A percentile compares a stretch with the other conserved stretches of the same genome.
These are phyloP conservation scores for Ctenopoma kingsleyae DNA, from an alignment of 2,797 vertebrate genomes.

Conservation along the genomic window DNA sequence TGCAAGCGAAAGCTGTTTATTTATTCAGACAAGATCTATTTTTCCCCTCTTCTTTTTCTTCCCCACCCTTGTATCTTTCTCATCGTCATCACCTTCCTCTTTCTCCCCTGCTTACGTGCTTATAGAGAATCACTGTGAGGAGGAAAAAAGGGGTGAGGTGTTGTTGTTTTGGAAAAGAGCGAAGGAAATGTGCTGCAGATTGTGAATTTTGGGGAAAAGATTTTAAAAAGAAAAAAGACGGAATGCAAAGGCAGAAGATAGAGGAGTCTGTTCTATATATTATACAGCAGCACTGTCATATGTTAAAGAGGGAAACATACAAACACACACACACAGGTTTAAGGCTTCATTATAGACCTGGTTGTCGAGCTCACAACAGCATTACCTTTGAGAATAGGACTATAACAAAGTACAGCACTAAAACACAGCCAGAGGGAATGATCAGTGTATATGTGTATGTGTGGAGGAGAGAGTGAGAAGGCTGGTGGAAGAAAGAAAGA, in stretches of 20 bases:
- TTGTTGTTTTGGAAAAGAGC: background rate
- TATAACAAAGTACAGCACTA: slow-evolving; percentile 67
- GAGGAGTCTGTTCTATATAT: slow-evolving; percentile 14
- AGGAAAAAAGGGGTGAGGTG: background rate
- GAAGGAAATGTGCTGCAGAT: slow-evolving; percentile 17
- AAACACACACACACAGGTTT: slow-evolving; percentile 30
- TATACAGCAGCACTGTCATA: slow-evolving; percentile 30
- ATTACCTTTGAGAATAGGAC: slow-evolving; percentile 66
- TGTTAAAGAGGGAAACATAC: slow-evolving; percentile 32
- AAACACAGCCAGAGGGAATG: slow-evolving; percentile 70
- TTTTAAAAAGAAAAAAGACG: background rate
- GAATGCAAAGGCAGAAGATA: slow-evolving; percentile 18
- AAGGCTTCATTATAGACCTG: slow-evolving; percentile 51
- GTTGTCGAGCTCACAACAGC: slow-evolving; percentile 23
- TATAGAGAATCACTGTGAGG: slow-evolving; percentile 33
- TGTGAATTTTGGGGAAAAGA: slow-evolving; percentile 5
- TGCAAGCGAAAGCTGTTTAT: slow-evolving; percentile 55
- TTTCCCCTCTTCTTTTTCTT: slow-evolving; percentile 4
- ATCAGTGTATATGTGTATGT: slow-evolving; percentile 52
- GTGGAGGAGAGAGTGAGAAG: background rate
- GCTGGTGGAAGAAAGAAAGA: background rate
- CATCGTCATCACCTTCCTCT: slow-evolving; percentile 16
- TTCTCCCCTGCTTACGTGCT: slow-evolving; percentile 23
- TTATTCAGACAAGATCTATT: slow-evolving; percentile 63
- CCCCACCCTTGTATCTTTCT: background rate